Conservation (phyloP, 2,113 vertebrate species). For the Misgurnus mizolepis region DNA sequence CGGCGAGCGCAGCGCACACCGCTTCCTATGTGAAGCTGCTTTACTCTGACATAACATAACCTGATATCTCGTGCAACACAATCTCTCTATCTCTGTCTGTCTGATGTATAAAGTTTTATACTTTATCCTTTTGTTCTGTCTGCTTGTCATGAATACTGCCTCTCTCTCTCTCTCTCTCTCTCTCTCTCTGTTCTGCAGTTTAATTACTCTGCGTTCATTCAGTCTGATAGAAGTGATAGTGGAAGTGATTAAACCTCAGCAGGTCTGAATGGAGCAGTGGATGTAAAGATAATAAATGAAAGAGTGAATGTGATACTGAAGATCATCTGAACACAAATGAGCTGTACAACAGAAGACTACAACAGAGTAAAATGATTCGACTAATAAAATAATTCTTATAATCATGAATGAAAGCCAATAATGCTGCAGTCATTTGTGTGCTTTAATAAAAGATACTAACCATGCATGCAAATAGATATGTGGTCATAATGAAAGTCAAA, state of each 20-base stretch:
- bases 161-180: conserved; percentile 53
- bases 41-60: too few species aligned
- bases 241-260: conserved; percentile 46
- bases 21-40: too few species aligned
- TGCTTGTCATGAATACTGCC: conserved; percentile 55
- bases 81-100: not conserved
- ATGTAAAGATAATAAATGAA: conserved; percentile 42
- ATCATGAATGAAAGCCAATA: too few species aligned
- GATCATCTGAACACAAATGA: conserved; percentile 4
- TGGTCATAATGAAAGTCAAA: too few species aligned
- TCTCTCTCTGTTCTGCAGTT: conserved; percentile 37
- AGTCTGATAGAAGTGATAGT: conserved; percentile 53
- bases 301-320: conserved; percentile 5
- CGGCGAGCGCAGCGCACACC: too few species aligned
- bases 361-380: too few species aligned
- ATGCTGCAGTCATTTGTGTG: too few species aligned
- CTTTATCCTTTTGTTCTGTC: conserved; percentile 34
- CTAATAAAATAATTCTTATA: too few species aligned
- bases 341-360: too few species aligned
- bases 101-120: conserved; percentile 34
- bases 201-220: conserved; percentile 53
- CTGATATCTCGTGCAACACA: not conserved
- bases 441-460: too few species aligned
- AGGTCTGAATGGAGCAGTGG: conserved; percentile 36
- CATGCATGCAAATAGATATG: too few species aligned